Percentiles rank a stretch among this genome's conserved stretches.
Evolutionary conservation across 2,113 vertebrate species (phyloP).

Genomic region (Bagarius yarrelli): DNA sequence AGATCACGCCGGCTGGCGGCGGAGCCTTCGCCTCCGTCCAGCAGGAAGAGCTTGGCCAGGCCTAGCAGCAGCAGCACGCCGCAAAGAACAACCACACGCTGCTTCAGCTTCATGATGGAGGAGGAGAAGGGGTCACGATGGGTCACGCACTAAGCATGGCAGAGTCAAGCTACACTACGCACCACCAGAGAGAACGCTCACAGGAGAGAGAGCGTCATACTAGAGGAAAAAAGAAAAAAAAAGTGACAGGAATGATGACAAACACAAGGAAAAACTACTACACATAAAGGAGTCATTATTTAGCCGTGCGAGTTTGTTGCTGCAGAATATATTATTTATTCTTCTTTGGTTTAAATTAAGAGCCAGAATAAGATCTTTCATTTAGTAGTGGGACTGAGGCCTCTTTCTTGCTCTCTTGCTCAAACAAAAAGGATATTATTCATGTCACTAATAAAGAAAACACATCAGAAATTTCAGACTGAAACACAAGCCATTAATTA

Average conservation of each 20-base stretch:
- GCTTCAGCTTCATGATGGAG: constrained; percentile 93
- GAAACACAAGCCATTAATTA: too few species aligned
- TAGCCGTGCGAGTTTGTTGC: not conserved
- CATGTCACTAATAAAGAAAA: not conserved
- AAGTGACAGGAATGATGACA: constrained; percentile 1
- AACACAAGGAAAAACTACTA: not conserved
- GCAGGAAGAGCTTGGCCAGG: constrained; percentile 95
- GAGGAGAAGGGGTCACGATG: constrained; percentile 21
- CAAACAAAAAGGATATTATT: not conserved
- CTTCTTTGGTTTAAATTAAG: not conserved
- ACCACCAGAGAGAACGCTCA: constrained; percentile 2
- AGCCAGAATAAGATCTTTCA: too few species aligned
- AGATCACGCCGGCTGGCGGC: constrained; percentile 90
- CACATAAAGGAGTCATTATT: not conserved
- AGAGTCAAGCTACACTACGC: constrained; percentile 20
- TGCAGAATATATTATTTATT: not conserved
- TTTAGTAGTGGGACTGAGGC: not conserved
- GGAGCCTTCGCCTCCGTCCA: constrained; percentile 93
- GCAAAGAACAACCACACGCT: constrained; percentile 90
- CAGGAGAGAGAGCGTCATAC: not conserved
- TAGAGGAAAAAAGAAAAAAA: not conserved
- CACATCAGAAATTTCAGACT: not conserved
- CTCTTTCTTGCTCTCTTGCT: not conserved
- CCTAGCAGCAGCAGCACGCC: constrained; percentile 94
- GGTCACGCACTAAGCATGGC: constrained; percentile 68